A percentile compares a stretch with the other conserved stretches of the same genome.
Evolutionary conservation across 2,797 vertebrate species (phyloP).

Genomic region (Sebastes steindachneri): DNA sequence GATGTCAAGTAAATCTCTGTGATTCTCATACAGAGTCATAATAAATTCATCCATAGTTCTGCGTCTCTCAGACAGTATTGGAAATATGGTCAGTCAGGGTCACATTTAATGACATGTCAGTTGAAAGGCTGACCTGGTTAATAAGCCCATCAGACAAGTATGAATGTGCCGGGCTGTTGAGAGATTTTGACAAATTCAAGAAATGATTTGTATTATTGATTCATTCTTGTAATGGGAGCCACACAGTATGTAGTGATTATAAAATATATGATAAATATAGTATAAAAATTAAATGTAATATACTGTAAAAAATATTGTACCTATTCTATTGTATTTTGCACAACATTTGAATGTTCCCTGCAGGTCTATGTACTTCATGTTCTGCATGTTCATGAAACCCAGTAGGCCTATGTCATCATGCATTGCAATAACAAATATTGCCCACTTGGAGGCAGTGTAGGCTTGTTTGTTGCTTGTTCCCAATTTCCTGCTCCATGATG

Average conservation of each 20-base stretch:
- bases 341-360: neutral
- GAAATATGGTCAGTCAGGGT: neutral
- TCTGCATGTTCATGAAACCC: neutral
- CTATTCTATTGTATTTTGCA: neutral
- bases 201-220: neutral
- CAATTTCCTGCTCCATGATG: neutral
- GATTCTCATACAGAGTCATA: neutral
- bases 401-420: neutral
- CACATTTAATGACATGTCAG: neutral
- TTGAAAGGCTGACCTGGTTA: neutral
- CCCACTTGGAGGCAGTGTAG: conserved; percentile 50
- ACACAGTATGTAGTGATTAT: neutral
- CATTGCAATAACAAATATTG: conserved; percentile 8
- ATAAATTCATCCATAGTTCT: neutral
- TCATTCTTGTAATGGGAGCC: neutral
- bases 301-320: neutral
- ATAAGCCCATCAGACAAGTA: neutral
- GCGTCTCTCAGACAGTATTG: neutral
- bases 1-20: neutral
- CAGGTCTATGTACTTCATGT: neutral
- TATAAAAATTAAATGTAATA: neutral
- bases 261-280: neutral
- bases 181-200: neutral
- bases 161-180: neutral
- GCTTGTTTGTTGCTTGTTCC: neutral